phyloP scores from a whole-genome alignment of 1,140 invertebrate genomes.

The Drosophila lacteicornis region DNA sequence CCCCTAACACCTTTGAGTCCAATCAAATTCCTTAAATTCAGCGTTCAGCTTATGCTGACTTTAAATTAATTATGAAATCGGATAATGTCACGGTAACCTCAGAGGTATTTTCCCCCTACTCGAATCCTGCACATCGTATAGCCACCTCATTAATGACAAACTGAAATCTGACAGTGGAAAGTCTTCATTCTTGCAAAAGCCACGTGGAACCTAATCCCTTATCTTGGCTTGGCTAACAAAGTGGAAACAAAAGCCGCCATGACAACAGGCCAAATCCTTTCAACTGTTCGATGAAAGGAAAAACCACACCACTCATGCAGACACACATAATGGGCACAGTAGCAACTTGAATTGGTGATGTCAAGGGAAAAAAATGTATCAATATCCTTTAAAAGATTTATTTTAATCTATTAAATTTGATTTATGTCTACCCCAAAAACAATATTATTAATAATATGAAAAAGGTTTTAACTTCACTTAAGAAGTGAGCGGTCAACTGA shows the following conservation, averaged over 20 bases:
- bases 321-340: not conserved
- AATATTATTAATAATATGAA: too few species aligned
- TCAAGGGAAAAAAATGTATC: not conserved
- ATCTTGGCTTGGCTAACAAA: slow-evolving; percentile 28
- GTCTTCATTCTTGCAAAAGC: not conserved
- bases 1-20: not conserved
- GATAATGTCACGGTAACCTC: not conserved
- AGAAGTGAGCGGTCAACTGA: too few species aligned
- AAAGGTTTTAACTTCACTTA: too few species aligned
- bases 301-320: slow-evolving; percentile 27
- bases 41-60: not conserved
- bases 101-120: not conserved
- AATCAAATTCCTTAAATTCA: not conserved
- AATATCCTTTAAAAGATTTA: not conserved
- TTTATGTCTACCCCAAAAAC: too few species aligned
- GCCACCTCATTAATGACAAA: slow-evolving; percentile 23
- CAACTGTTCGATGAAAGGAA: slow-evolving; percentile 52
- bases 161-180: slow-evolving; percentile 18
- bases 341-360: not conserved
- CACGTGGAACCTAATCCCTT: slow-evolving; percentile 35
- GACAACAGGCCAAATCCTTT: slow-evolving; percentile 43
- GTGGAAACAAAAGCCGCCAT: slow-evolving; percentile 35
- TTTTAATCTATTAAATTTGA: too few species aligned
- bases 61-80: slow-evolving; percentile 20
- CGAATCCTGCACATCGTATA: not conserved